Percentiles rank a stretch among this genome's conserved stretches.
Conservation (phyloP, 2,888 invertebrate genomes). For the Acanthosepion esculentum region DNA sequence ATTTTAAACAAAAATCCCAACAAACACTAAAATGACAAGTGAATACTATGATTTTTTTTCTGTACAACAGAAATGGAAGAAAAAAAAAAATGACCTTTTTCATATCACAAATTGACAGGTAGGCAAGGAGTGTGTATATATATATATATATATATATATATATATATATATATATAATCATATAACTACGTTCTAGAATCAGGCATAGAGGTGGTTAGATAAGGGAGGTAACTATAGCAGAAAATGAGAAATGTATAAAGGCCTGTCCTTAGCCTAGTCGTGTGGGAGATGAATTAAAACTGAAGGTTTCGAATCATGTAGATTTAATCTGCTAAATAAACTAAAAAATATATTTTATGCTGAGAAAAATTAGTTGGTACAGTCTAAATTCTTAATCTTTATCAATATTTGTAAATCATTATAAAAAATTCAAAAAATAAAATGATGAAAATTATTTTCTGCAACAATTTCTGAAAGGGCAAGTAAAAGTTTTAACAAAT, state of each 20-base stretch:
- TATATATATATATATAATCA: no score
- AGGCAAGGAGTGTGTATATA: not conserved
- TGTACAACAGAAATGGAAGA: not conserved
- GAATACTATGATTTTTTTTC: not conserved
- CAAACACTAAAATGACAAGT: not conserved
- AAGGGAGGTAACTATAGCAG: not conserved
- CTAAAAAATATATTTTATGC: no score
- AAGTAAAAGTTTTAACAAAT: no score
- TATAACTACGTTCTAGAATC: not conserved
- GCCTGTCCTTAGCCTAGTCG: not conserved
- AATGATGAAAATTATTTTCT: no score
- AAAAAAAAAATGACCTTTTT: not conserved
- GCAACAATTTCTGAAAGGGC: no score
- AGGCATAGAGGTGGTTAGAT: not conserved
- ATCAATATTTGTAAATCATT: no score
- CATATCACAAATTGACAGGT: not conserved
- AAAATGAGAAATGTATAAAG: not conserved
- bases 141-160: not conserved
- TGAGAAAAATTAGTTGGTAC: no score
- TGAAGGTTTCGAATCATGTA: no score
- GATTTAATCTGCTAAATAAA: no score
- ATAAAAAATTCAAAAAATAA: no score
- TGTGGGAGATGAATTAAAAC: no score
- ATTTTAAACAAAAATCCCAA: not conserved
- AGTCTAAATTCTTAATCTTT: no score